phyloP scores from a whole-genome alignment of 1,140 invertebrate species.

The Goniozus legneri region DNA sequence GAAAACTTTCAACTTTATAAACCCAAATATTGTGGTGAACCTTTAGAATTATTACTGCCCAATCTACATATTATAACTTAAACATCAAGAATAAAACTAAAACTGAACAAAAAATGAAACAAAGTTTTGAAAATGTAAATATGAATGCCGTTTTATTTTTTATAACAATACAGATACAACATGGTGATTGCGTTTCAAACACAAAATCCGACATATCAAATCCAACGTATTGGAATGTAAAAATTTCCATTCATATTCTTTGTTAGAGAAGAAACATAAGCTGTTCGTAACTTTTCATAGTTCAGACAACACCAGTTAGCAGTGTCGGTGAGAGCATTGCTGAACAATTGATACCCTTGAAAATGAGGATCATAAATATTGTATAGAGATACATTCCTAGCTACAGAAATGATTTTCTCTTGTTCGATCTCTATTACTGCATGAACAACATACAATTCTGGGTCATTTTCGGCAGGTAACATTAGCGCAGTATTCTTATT shows the following conservation, averaged over 20 bases:
- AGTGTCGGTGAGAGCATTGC: not conserved
- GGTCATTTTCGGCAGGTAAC: not conserved
- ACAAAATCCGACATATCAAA: no score
- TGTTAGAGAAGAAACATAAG: not conserved
- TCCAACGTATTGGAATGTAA: constrained; percentile 2
- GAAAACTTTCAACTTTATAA: no score
- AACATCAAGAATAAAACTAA: no score
- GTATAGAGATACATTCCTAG: not conserved
- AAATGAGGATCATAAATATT: not conserved
- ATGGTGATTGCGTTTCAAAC: no score
- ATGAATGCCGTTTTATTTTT: no score
- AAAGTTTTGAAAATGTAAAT: no score
- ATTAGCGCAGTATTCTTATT: not conserved
- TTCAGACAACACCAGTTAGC: not conserved
- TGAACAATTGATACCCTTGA: constrained; percentile 1
- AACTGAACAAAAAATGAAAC: no score
- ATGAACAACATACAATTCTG: constrained; percentile 1
- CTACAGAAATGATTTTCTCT: not conserved
- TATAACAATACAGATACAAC: no score
- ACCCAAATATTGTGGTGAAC: no score
- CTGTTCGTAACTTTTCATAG: not conserved
- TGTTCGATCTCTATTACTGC: not conserved
- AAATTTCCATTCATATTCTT: not conserved
- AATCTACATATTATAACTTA: no score
- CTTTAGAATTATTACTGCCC: no score